Evolutionary conservation across 2,113 vertebrate genomes (phyloP).

Genomic region (Henicopernis longicauda): DNA sequence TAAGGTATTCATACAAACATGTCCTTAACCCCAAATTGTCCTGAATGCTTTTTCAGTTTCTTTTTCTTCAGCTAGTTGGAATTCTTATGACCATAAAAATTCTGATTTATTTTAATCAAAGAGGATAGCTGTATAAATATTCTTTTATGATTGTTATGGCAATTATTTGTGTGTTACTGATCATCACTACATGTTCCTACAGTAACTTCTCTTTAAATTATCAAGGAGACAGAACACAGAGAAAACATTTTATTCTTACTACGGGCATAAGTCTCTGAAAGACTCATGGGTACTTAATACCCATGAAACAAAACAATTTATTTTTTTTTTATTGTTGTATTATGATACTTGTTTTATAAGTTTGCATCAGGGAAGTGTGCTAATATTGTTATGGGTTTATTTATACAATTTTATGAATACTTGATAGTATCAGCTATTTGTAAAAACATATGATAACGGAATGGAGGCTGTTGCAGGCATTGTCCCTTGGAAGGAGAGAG

Average conservation of each 20-base stretch:
- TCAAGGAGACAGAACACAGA: neutral
- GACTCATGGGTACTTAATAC: neutral
- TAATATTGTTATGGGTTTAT: neutral
- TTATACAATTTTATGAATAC: neutral
- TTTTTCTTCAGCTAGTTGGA: neutral
- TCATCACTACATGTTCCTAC: neutral
- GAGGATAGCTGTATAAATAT: neutral
- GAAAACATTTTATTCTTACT: neutral
- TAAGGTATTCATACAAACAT: neutral
- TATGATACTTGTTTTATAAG: neutral
- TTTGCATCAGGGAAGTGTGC: neutral
- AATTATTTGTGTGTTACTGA: neutral
- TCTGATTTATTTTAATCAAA: neutral
- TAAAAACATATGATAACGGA: neutral
- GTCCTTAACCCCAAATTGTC: neutral
- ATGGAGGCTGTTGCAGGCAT: neutral
- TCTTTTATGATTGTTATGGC: neutral
- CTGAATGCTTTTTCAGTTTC: neutral
- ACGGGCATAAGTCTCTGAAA: neutral
- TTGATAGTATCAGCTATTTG: neutral
- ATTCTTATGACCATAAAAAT: neutral
- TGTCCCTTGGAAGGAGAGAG: neutral
- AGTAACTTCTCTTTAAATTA: neutral
- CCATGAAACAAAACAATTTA: neutral
- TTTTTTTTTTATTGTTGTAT: neutral